phyloP scores from a whole-genome alignment of 2,888 invertebrate species.

The Callinectes sapidus region DNA sequence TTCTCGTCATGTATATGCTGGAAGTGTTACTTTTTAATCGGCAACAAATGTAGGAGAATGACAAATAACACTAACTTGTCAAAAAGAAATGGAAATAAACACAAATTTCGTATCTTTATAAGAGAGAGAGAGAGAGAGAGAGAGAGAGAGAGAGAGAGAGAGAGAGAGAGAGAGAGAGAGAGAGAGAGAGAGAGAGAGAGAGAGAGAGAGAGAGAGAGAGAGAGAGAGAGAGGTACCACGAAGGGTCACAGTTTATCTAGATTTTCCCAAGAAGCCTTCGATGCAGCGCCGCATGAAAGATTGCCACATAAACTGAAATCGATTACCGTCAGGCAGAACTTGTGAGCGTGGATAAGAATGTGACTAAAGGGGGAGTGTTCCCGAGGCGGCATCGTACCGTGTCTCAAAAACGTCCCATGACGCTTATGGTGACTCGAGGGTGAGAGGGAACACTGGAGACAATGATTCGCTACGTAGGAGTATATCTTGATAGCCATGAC shows the following conservation, averaged over 20 bases:
- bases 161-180: background rate
- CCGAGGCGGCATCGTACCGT: background rate
- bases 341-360: constrained; percentile 8
- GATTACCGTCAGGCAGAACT: constrained; percentile 17
- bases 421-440: background rate
- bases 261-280: background rate
- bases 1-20: background rate
- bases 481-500: background rate
- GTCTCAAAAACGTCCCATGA: background rate
- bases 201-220: background rate
- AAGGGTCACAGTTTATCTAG: constrained; percentile 8
- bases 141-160: background rate
- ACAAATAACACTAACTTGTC: background rate
- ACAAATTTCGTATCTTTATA: background rate
- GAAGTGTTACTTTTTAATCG: background rate
- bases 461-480: background rate
- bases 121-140: background rate
- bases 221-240: background rate
- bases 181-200: background rate
- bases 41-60: background rate
- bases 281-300: constrained; percentile 10
- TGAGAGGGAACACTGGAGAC: background rate
- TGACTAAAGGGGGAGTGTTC: background rate
- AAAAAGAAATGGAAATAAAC: background rate
- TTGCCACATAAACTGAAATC: constrained; percentile 33